Conservation (phyloP, 2,888 invertebrate species). For the Spatulosminthurus flaviceps region DNA sequence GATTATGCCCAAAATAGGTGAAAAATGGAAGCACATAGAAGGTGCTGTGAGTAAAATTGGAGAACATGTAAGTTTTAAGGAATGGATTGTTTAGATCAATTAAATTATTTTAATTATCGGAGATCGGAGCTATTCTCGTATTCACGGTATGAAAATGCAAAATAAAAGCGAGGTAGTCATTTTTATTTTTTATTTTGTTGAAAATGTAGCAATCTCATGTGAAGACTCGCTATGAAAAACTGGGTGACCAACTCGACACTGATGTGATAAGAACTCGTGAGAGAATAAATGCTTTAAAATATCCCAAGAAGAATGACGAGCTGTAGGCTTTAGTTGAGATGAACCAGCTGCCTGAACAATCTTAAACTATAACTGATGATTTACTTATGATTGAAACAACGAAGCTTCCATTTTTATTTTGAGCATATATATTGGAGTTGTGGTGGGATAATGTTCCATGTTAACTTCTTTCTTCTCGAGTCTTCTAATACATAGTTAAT, state of each 20-base stretch:
- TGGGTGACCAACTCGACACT: slow-evolving; percentile 53
- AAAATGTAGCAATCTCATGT: slow-evolving; percentile 49
- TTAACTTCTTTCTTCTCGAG: too few species aligned
- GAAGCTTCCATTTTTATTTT: too few species aligned
- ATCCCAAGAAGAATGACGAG: slow-evolving; percentile 53
- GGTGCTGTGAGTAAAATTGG: slow-evolving; percentile 31
- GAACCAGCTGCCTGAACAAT: neutral
- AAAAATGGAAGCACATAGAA: slow-evolving; percentile 40
- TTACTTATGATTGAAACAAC: too few species aligned
- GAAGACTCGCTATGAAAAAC: slow-evolving; percentile 54
- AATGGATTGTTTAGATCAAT: neutral
- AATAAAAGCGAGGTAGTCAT: too few species aligned
- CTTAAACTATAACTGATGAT: neutral
- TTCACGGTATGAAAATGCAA: too few species aligned
- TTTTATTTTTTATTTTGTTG: too few species aligned
- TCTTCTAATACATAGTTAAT: too few species aligned
- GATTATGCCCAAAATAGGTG: slow-evolving; percentile 43
- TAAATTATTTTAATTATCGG: too few species aligned
- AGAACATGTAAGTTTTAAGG: slow-evolving; percentile 30
- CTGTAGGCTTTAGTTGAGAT: slow-evolving; percentile 53
- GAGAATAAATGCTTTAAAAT: slow-evolving; percentile 54
- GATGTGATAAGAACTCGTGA: slow-evolving; percentile 52
- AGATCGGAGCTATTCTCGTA: too few species aligned
- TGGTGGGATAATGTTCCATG: too few species aligned
- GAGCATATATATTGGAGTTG: too few species aligned